A percentile compares a stretch with the other conserved stretches of the same genome.
phyloP scores from a whole-genome alignment of 2,797 vertebrate genomes.

The Amphiprion clarkii region DNA sequence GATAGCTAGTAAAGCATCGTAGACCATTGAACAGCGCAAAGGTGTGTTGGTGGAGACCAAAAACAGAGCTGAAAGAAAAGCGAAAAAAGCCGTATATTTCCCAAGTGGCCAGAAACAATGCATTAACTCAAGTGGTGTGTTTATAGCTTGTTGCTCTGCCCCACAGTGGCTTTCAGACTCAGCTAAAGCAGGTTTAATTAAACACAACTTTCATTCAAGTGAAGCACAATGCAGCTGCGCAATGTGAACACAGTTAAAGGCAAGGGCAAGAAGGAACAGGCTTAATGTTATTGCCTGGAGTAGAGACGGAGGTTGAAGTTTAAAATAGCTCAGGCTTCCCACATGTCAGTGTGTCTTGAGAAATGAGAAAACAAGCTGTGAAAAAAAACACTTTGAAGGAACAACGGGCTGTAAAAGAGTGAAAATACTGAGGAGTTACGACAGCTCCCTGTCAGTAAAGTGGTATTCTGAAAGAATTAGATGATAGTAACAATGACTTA shows the following conservation, averaged over 20 bases:
- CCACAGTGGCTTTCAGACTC: not conserved
- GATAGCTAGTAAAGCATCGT: not conserved
- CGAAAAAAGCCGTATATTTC: not conserved
- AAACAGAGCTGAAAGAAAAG: not conserved
- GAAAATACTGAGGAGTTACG: not conserved
- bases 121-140: not conserved
- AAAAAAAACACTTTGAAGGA: not conserved
- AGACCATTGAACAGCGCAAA: not conserved
- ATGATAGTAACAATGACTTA: not conserved
- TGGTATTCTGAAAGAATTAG: not conserved
- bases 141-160: not conserved
- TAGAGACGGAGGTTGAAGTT: not conserved
- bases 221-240: not conserved
- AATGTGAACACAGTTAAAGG: slow-evolving; percentile 4
- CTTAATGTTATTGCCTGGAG: slow-evolving; percentile 16
- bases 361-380: not conserved
- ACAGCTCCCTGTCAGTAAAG: not conserved
- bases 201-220: not conserved
- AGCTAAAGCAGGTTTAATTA: not conserved
- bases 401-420: too few species aligned
- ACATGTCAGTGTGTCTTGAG: not conserved
- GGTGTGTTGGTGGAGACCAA: not conserved
- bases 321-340: slow-evolving; percentile 26
- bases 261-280: slow-evolving; percentile 28
- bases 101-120: too few species aligned